These are phyloP conservation scores for Eurytoma californica DNA, from an alignment of 2,888 invertebrate genomes.

Conservation along the genomic window DNA sequence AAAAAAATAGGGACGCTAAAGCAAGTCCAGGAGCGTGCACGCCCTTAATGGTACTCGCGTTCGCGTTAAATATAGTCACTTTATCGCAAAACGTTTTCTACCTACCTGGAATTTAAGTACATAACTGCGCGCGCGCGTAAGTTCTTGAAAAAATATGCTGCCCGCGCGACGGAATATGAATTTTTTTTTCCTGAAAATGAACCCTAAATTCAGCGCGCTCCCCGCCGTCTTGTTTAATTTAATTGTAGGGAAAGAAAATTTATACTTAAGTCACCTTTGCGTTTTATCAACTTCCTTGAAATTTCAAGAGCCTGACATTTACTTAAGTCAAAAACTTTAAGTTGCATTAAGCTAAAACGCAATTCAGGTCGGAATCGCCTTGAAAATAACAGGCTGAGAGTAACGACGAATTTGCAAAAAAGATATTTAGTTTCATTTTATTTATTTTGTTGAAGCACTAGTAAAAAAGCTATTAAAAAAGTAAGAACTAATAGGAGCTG, in stretches of 20 bases:
- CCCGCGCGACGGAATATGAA: conserved; percentile 1
- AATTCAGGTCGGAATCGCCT: no score
- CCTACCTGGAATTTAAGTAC: conserved; percentile 34
- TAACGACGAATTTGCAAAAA: no score
- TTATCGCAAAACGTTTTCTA: conserved; percentile 34
- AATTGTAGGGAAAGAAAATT: neutral
- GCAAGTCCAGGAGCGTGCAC: conserved; percentile 22
- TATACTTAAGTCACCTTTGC: no score
- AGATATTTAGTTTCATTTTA: no score
- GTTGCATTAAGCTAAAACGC: no score
- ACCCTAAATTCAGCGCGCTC: neutral
- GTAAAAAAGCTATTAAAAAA: no score
- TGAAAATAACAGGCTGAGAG: no score
- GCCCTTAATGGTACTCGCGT: conserved; percentile 31
- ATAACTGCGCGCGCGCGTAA: conserved; percentile 29
- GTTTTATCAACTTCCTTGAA: no score
- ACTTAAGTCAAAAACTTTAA: no score
- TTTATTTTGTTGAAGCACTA: no score
- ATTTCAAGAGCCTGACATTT: no score
- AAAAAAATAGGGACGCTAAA: conserved; percentile 30
- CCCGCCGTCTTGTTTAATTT: conserved; percentile 4
- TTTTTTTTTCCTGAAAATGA: conserved; percentile 11
- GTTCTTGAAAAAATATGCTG: conserved; percentile 34
- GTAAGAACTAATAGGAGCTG: no score
- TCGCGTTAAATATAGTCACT: conserved; percentile 38